phyloP scores from a whole-genome alignment of 2,113 vertebrate species.

The Furnarius figulus region DNA sequence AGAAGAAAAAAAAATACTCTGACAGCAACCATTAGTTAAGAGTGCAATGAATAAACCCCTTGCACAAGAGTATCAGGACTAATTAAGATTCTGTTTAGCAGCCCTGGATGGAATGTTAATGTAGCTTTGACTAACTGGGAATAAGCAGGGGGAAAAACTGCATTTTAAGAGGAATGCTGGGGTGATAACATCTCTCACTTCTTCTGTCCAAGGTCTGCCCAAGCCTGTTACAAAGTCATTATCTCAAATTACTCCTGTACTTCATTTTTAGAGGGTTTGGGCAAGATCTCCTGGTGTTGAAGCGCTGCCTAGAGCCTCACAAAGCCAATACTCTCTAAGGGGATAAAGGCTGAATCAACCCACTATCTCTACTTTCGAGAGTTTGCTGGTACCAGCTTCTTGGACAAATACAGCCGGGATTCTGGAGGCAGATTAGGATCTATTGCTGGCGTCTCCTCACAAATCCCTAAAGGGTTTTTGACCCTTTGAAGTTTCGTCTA shows the following conservation, averaged over 20 bases:
- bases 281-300: conserved; percentile 71
- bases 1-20: conserved; percentile 65
- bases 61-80: conserved; percentile 79
- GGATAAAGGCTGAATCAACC: conserved; percentile 77
- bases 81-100: conserved; percentile 86
- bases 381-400: conserved; percentile 73
- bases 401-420: conserved; percentile 71
- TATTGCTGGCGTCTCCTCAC: conserved; percentile 64
- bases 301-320: conserved; percentile 72
- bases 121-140: conserved; percentile 75
- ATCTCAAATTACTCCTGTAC: conserved; percentile 82
- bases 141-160: conserved; percentile 65
- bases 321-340: conserved; percentile 82
- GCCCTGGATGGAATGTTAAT: conserved; percentile 82
- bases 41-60: conserved; percentile 75
- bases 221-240: conserved; percentile 82
- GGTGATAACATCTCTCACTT: conserved; percentile 82
- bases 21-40: conserved; percentile 77
- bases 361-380: conserved; percentile 73
- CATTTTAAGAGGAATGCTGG: conserved; percentile 80
- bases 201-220: conserved; percentile 78
- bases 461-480: conserved; percentile 71
- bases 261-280: conserved; percentile 74
- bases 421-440: conserved; percentile 72
- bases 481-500: conserved; percentile 75